A percentile compares a stretch with the other conserved stretches of the same genome.
phyloP scores from a whole-genome alignment of 2,113 vertebrate species.

The Theristicus caerulescens region DNA sequence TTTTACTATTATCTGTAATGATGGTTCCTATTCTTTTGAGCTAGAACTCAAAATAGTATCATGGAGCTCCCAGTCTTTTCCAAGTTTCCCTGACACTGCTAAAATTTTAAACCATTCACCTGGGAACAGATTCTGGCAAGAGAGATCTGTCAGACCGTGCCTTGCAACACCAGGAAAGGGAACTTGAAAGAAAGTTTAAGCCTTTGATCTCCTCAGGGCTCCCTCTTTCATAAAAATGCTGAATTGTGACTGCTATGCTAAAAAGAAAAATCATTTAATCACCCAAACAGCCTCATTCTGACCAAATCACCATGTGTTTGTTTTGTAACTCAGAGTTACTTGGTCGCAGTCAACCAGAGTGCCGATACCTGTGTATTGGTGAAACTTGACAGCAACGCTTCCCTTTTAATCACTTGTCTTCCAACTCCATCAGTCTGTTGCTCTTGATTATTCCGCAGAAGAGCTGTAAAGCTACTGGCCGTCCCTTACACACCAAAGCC shows the following conservation, averaged over 20 bases:
- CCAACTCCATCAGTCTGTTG: background rate
- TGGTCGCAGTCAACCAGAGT: background rate
- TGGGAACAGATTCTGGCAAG: background rate
- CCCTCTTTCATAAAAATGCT: background rate
- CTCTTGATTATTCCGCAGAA: background rate
- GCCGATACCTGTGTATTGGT: background rate
- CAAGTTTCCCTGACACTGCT: background rate
- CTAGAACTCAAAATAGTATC: background rate
- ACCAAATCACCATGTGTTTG: background rate
- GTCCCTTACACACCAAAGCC: background rate
- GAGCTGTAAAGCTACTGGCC: background rate
- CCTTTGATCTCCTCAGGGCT: background rate
- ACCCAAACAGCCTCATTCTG: background rate
- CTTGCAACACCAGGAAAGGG: background rate
- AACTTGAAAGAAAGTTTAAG: conserved; percentile 14
- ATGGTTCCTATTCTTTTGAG: background rate
- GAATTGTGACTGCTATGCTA: background rate
- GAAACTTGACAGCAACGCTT: background rate
- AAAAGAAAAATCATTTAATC: background rate
- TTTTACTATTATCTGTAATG: background rate
- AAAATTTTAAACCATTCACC: background rate
- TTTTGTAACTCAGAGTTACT: background rate
- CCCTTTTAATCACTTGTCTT: background rate
- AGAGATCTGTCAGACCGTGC: background rate
- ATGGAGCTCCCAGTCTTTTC: background rate